phyloP scores from a whole-genome alignment of 1,140 invertebrate genomes.

The Vanessa tameamea region DNA sequence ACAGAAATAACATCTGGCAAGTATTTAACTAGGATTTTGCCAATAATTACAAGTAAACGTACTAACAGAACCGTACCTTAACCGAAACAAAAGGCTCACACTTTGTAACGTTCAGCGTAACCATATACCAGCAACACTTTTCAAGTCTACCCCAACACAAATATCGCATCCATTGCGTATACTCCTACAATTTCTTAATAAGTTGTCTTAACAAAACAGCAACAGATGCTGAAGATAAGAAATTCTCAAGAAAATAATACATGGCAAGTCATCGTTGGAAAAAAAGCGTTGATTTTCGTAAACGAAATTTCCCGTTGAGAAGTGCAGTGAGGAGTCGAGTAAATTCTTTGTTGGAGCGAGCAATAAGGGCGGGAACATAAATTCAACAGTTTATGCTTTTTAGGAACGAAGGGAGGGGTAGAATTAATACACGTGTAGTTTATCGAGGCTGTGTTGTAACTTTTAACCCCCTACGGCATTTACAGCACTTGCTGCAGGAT shows the following conservation, averaged over 20 bases:
- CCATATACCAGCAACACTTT: conserved; percentile 52
- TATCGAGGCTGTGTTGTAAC: conserved; percentile 3
- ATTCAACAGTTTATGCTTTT: conserved; percentile 20
- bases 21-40: not conserved
- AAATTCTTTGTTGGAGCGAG: conserved; percentile 30
- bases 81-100: conserved; percentile 77
- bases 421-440: conserved; percentile 27
- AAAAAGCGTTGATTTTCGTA: conserved; percentile 67
- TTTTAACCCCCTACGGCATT: not conserved
- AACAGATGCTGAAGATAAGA: conserved; percentile 45
- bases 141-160: conserved; percentile 30
- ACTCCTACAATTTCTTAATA: not conserved
- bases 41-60: conserved; percentile 3
- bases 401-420: conserved; percentile 8
- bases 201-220: conserved; percentile 27
- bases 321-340: conserved; percentile 66
- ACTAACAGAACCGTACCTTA: conserved; percentile 49
- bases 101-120: conserved; percentile 77
- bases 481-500: not conserved
- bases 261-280: conserved; percentile 56
- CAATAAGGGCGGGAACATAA: conserved; percentile 24
- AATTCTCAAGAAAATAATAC: conserved; percentile 41
- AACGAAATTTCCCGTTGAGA: conserved; percentile 56
- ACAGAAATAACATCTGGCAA: not conserved
- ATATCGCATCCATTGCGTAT: conserved; percentile 52